Evolutionary conservation across 2,113 vertebrate species (phyloP).

Genomic region (Cricetomys ansorgei): DNA sequence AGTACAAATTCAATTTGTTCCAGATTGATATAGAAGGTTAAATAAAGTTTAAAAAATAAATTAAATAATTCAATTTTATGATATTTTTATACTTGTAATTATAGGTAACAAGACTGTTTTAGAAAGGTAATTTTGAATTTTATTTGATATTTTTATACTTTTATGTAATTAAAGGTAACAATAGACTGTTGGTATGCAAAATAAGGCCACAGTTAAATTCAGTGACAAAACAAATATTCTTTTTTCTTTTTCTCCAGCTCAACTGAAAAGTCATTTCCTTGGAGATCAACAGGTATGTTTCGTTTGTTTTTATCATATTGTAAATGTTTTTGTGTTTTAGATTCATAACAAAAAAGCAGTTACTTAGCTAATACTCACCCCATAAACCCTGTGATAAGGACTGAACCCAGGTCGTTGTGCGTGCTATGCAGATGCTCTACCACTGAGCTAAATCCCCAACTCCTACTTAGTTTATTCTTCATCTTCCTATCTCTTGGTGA

Average conservation of each 20-base stretch:
- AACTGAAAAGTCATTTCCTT: slow-evolving; percentile 98
- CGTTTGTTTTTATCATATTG: slow-evolving; percentile 71
- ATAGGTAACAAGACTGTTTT: slow-evolving; percentile 62
- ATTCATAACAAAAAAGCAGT: background rate
- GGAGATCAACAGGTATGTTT: slow-evolving; percentile 96
- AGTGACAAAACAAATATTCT: slow-evolving; percentile 66
- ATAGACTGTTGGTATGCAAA: slow-evolving; percentile 49
- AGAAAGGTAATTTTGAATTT: too few relatives aligned
- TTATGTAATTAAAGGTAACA: slow-evolving; percentile 56
- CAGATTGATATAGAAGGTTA: rapidly evolving
- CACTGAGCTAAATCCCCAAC: background rate
- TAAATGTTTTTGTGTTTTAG: slow-evolving; percentile 40
- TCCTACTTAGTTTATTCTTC: background rate
- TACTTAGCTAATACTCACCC: background rate
- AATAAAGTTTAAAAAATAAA: background rate
- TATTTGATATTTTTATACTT: too few relatives aligned
- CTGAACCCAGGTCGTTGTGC: background rate
- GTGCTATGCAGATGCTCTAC: background rate
- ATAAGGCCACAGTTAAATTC: slow-evolving; percentile 26
- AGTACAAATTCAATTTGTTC: background rate
- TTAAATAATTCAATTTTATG: background rate
- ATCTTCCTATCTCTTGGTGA: slow-evolving; percentile 41
- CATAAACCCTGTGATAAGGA: background rate
- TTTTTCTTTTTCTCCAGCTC: slow-evolving; percentile 89
- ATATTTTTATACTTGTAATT: slow-evolving; percentile 20